Conservation (phyloP, 2,888 invertebrate species). For the Monopis laevigella region DNA sequence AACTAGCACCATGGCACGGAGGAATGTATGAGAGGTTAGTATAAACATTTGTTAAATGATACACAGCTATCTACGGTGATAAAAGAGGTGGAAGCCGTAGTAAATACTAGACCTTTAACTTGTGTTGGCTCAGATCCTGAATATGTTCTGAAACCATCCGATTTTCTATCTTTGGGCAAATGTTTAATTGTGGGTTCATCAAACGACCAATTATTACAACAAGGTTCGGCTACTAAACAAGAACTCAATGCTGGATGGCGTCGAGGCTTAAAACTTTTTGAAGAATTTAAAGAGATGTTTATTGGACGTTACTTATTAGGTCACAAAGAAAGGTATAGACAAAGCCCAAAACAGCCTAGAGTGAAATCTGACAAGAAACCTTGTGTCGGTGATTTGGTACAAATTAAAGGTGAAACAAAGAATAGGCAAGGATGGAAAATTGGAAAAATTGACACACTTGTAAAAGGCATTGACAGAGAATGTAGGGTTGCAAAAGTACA, state of each 20-base stretch:
- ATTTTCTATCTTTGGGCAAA: constrained; percentile 2
- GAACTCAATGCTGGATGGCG: neutral
- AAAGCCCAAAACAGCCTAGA: constrained; percentile 6
- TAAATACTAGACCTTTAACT: constrained; percentile 14
- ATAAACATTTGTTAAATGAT: constrained; percentile 12
- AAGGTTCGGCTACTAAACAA: neutral
- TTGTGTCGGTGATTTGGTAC: constrained; percentile 10
- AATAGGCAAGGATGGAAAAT: constrained; percentile 9
- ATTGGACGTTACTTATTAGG: constrained; percentile 7
- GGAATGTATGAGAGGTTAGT: constrained; percentile 20
- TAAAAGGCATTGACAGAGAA: constrained; percentile 1
- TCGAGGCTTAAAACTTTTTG: neutral
- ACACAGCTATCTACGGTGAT: constrained; percentile 12
- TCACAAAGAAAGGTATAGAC: constrained; percentile 12
- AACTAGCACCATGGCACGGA: constrained; percentile 20
- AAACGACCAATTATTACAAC: neutral
- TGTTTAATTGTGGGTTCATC: neutral
- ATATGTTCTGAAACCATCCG: constrained; percentile 11
- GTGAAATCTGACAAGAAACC: neutral
- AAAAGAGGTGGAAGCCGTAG: constrained; percentile 15
- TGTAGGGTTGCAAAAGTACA: constrained; percentile 1
- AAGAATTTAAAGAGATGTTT: constrained; percentile 8
- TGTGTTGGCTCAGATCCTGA: constrained; percentile 11
- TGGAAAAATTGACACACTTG: constrained; percentile 3
- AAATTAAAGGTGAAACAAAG: constrained; percentile 13